Conservation (phyloP, 2,888 invertebrate genomes). For the Dorcus hopei region DNA sequence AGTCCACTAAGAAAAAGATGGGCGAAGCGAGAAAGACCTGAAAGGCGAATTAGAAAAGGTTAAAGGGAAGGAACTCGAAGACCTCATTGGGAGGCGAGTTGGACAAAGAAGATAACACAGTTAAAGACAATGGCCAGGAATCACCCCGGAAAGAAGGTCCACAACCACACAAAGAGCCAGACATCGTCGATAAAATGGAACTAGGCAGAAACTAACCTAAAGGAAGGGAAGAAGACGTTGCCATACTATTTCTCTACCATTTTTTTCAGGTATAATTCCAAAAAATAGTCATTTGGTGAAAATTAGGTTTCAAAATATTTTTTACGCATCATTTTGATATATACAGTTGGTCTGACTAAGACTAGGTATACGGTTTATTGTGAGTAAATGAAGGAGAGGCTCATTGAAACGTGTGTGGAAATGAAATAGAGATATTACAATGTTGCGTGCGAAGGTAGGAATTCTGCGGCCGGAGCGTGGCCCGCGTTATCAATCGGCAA, state of each 20-base stretch:
- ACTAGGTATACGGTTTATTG: no score
- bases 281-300: no score
- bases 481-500: no score
- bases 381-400: no score
- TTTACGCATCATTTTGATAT: no score
- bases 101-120: not conserved
- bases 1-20: constrained; percentile 13
- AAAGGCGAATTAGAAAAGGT: not conserved
- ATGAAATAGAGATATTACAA: no score
- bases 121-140: not conserved
- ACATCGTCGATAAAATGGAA: constrained; percentile 41
- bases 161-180: constrained; percentile 22
- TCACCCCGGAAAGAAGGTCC: not conserved
- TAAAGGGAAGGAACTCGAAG: not conserved
- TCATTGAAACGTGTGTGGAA: no score
- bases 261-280: no score
- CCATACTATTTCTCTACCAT: constrained; percentile 43
- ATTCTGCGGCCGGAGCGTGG: no score
- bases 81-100: constrained; percentile 5
- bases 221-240: constrained; percentile 60
- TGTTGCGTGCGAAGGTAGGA: no score
- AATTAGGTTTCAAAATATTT: no score
- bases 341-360: no score
- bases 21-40: constrained; percentile 2
- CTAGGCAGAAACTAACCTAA: constrained; percentile 53